Percentiles rank a stretch among this genome's conserved stretches.
These are phyloP conservation scores for Melieria omissa DNA, from an alignment of 2,888 invertebrate species.

Conservation along the genomic window DNA sequence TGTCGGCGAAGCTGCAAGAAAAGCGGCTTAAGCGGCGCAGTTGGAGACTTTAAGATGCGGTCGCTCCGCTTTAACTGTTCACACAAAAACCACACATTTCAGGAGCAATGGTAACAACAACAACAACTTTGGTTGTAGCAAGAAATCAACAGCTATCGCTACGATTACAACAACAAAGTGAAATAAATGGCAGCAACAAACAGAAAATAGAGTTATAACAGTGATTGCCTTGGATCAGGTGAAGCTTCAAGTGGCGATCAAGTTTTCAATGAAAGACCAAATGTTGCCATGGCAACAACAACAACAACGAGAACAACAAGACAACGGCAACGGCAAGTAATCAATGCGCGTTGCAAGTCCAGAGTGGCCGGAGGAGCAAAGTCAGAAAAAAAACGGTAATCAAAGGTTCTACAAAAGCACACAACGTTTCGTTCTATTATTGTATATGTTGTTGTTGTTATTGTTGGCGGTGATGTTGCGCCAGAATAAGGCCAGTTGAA, in stretches of 20 bases:
- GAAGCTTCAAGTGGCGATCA: conserved; percentile 40
- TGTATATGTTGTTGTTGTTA: too few species aligned
- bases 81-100: neutral
- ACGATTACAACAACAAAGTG: neutral
- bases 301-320: neutral
- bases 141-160: neutral
- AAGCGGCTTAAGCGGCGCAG: conserved; percentile 39
- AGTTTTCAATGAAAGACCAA: conserved; percentile 25
- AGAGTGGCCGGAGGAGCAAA: neutral
- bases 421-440: too few species aligned
- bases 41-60: conserved; percentile 17
- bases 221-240: conserved; percentile 40
- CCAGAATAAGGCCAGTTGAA: neutral
- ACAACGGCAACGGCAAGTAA: neutral
- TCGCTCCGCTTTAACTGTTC: conserved; percentile 34
- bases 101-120: neutral
- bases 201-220: conserved; percentile 35
- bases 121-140: neutral
- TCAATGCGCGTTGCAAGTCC: too few species aligned
- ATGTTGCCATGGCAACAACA: neutral
- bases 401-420: conserved; percentile 28
- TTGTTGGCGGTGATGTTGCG: neutral
- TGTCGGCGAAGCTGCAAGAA: conserved; percentile 46
- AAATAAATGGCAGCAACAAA: neutral
- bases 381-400: conserved; percentile 26